Evolutionary conservation across 35 echinoderm and acorn worm genomes (phyloP).

Genomic region (Lytechinus variegatus): DNA sequence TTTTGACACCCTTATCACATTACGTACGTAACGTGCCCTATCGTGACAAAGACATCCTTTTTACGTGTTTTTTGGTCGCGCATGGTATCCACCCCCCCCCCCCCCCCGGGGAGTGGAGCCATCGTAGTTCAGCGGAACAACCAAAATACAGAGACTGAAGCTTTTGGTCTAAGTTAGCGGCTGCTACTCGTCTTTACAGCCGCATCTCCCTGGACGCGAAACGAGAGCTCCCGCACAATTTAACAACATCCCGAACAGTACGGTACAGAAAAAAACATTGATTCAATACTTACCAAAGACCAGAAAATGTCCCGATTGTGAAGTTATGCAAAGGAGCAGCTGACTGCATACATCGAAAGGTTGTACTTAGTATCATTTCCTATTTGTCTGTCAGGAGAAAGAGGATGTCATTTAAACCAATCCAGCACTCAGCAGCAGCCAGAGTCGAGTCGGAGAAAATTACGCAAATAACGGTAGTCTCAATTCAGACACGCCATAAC

Average conservation of each 20-base stretch:
- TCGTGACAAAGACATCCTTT: too few species aligned
- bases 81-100: too few species aligned
- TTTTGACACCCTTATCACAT: too few species aligned
- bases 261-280: neutral
- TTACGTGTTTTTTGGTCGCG: too few species aligned
- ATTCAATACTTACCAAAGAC: neutral
- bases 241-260: neutral
- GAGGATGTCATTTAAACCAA: neutral
- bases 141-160: too few species aligned
- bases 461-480: neutral
- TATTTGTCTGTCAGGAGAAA: neutral
- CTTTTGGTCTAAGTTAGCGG: too few species aligned
- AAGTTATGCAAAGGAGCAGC: neutral
- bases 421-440: neutral
- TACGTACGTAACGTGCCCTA: too few species aligned
- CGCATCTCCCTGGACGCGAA: neutral
- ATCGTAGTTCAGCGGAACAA: too few species aligned
- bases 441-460: neutral
- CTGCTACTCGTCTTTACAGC: neutral
- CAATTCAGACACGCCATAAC: neutral
- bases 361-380: neutral
- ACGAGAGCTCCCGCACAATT: neutral
- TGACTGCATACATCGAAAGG: neutral
- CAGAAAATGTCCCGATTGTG: neutral
- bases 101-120: too few species aligned